Evolutionary conservation across 2,797 vertebrate genomes (phyloP), one percentile per base, ranked within the genome.

Genomic region (Danio tinwini): DNA sequence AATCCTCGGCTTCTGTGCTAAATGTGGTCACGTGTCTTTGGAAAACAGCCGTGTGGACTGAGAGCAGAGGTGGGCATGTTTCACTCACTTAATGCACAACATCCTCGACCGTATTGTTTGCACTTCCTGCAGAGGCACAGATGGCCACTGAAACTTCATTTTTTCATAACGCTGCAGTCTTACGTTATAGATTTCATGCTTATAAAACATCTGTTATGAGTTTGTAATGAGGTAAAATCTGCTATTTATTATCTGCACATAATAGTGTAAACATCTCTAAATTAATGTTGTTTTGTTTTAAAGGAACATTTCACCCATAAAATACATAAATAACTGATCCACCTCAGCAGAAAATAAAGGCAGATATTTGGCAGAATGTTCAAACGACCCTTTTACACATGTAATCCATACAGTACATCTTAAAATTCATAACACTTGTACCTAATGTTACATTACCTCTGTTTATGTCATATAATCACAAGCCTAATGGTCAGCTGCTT

Each of bases 121-220:
- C 65, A 50, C 65, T 19, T 78, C 44, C 42, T 69, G 52, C 10
- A 63, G 71, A 62, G 19, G 11, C 52, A 70, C 77, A 77, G 81
- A 85, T 82, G 81, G 69, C 39, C 72, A 21, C 58, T 82, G 70
- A 65, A 6, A 44, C 49, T 53, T 21, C 13, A 45, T 45, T 71
- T 29, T 70, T 17, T 62, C 29, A 42, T 56, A 61, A 52, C 71
- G 12, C 59, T 37, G 55, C 64, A 82, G 55, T 16, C 16, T 40
- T 47, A 13, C 56, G 9, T 74, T 50, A 14, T 29, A 58, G 47
- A 62, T 52, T 45, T 68, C 7, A 44, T 45, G 29, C 47, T 85
- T 75, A 76, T 69, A 52, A 63, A 53, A 47, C 52, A 76, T 76
- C 67, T 67, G 47, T 69, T 61, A 72, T 29, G 65, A 39, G 45